Evolutionary conservation across 2,888 invertebrate genomes (phyloP), one percentile per base, ranked within the genome.

Genomic region (Drosophila stalkeri): DNA sequence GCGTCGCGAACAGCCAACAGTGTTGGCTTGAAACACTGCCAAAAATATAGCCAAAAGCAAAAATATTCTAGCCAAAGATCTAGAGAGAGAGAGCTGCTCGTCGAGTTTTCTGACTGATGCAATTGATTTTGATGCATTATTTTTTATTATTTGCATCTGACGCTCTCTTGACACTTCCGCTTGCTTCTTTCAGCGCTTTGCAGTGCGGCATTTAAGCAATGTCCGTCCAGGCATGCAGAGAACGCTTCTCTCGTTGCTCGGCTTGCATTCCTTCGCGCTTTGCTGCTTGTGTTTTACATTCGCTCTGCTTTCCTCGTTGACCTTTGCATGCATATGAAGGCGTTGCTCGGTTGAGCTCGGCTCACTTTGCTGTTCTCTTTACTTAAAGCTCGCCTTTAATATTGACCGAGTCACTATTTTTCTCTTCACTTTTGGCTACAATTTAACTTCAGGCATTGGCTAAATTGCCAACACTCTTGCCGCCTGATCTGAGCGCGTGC

Each of bases 401-500:
- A 14, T 20, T 35, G 49, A 31, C 23, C 46, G 0, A 14, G 51
- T 18, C 12, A 51, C 33, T 18, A 9, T 18, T 12, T 11, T 44
- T 18, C 16, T 18, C 18, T 11, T 44, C 44, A n/a, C 4, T 12
- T 12, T 35, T 1, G 52, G 33, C 51, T 20, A 3, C 6, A 56
- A 20, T 41, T 65, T 46, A 6, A 18, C 27, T 31, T 8, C 12
- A 31, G 41, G 11, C 6, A 3, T 14, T 12, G 27, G 39, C 62
- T 23, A 33, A 51, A 20, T 47, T 27, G 64, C 4, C 64, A 57
- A n/a, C 72, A 51, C 56, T 66, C 47, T 20, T 51, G 56, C 12
- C n/a, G 65, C 27, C 62, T 55, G 71, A 61, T 51, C 72, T 72
- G 54, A 23, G 54, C 35, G 41, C 54, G 23, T 70, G 51, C 46